Percentiles rank a stretch among this genome's conserved stretches.
phyloP scores from a whole-genome alignment of 2,888 invertebrate species.

The Gryllus longicercus region DNA sequence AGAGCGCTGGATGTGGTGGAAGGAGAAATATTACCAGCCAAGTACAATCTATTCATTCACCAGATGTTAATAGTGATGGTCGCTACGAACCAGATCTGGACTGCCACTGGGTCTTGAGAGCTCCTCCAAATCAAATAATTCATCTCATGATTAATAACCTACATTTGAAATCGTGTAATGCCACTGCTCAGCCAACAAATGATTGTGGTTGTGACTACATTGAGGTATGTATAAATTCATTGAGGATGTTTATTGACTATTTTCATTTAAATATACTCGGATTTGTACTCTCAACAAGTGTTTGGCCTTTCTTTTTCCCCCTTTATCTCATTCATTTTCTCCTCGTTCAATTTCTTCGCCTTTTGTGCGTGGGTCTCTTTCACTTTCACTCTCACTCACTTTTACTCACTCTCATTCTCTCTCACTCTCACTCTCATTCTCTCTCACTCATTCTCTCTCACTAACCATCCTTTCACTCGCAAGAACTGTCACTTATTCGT shows the following conservation, averaged over 20 bases:
- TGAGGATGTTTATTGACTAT: neutral
- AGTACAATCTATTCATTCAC: conserved; percentile 49
- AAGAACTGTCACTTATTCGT: no score
- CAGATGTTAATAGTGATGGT: conserved; percentile 48
- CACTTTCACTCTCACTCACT: no score
- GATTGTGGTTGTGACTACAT: conserved; percentile 72
- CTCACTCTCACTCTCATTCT: no score
- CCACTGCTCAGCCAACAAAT: conserved; percentile 46
- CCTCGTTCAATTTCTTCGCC: no score
- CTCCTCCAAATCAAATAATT: conserved; percentile 58
- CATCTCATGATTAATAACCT: conserved; percentile 54
- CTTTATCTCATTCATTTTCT: no score
- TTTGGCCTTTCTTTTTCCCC: no score
- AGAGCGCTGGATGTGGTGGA: conserved; percentile 63
- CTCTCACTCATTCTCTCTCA: no score
- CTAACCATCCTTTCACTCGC: no score
- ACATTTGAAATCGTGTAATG: conserved; percentile 47
- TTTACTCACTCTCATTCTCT: no score
- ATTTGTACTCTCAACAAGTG: no score
- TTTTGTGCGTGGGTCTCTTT: no score
- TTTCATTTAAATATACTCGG: no score
- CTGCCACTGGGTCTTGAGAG: conserved; percentile 71
- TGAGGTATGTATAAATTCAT: conserved; percentile 51
- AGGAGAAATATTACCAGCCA: conserved; percentile 54
- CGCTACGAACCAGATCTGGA: conserved; percentile 65